Evolutionary conservation across 2,888 invertebrate genomes (phyloP).

Genomic region (Ochropleura plecta): DNA sequence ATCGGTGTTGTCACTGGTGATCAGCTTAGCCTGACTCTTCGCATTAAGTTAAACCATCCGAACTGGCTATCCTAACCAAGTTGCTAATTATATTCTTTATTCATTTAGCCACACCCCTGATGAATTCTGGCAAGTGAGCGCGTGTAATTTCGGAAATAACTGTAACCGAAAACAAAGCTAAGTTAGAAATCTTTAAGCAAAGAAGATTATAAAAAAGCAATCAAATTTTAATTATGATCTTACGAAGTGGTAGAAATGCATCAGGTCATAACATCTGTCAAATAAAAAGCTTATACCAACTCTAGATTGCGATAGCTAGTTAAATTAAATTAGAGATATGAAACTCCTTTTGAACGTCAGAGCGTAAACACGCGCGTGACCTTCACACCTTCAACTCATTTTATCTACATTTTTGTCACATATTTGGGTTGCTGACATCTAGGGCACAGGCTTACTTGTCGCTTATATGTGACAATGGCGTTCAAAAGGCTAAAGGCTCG

Average conservation of each 20-base stretch:
- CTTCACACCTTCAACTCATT: no score
- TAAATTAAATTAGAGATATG: neutral
- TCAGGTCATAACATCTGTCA: conserved; percentile 1
- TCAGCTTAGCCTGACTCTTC: no score
- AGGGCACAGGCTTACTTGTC: no score
- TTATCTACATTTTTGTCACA: no score
- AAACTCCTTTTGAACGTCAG: no score
- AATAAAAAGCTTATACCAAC: neutral
- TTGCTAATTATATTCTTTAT: neutral
- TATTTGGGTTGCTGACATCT: no score
- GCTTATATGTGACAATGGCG: no score
- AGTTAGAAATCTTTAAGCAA: neutral
- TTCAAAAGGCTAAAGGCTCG: neutral
- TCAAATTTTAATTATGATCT: neutral
- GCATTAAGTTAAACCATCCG: no score
- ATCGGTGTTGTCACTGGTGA: no score
- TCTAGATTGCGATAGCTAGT: neutral
- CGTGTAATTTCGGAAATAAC: neutral
- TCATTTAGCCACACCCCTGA: neutral
- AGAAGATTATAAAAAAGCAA: conserved; percentile 8
- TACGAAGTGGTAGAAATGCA: neutral
- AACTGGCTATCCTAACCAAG: no score
- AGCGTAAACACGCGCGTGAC: no score
- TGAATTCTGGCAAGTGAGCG: neutral
- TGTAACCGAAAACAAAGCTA: neutral